These are phyloP conservation scores for Neolamprologus brichardi DNA, from an alignment of 2,113 vertebrate species.

Conservation along the genomic window DNA sequence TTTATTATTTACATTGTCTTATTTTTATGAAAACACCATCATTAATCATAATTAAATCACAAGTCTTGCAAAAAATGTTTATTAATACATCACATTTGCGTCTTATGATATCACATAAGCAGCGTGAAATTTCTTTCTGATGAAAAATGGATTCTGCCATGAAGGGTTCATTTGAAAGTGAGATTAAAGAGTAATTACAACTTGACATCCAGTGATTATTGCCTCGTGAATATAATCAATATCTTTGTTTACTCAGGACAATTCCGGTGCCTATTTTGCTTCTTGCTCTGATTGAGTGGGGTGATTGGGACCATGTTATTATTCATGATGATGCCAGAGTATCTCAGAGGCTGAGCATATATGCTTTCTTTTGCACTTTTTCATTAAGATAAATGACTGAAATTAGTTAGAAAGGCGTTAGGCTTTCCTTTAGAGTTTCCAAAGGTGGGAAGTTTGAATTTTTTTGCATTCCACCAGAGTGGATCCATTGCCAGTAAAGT, in stretches of 20 bases:
- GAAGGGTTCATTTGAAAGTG: constrained; percentile 11
- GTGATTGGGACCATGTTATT: not conserved
- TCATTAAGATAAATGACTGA: not conserved
- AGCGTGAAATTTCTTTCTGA: not conserved
- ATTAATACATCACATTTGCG: not conserved
- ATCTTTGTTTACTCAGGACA: constrained; percentile 10
- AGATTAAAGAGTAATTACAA: constrained; percentile 35
- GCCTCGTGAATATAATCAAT: constrained; percentile 11
- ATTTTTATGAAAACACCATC: not conserved
- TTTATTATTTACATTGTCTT: not conserved
- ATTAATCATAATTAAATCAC: not conserved
- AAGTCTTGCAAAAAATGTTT: not conserved
- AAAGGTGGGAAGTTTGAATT: not conserved
- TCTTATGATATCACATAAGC: not conserved
- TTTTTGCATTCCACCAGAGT: not conserved
- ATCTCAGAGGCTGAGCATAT: not conserved
- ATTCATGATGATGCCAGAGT: not conserved
- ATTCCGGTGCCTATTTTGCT: not conserved
- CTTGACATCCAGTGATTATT: constrained; percentile 24
- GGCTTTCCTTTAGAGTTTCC: not conserved
- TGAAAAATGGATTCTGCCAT: constrained; percentile 20
- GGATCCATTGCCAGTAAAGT: constrained; percentile 3
- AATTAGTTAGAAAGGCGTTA: not conserved
- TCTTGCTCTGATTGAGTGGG: not conserved
- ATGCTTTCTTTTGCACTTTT: not conserved